Percentiles rank a stretch among this genome's conserved stretches.
Evolutionary conservation across 2,113 vertebrate species (phyloP).

Genomic region (Hydropotes inermis): DNA sequence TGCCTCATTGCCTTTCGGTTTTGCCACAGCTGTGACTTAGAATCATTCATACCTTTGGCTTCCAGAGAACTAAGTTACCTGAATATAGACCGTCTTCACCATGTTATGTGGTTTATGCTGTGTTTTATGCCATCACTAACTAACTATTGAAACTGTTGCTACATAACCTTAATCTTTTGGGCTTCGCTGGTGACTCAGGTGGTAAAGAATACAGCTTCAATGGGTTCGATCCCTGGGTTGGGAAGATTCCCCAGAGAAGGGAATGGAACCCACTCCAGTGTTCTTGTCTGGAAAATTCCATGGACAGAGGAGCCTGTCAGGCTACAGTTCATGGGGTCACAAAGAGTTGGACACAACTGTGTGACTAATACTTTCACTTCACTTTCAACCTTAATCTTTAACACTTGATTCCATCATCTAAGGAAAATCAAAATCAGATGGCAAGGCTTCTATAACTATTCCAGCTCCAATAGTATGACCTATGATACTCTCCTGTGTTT

Average conservation of each 20-base stretch:
- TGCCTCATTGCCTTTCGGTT: not conserved
- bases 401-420: not conserved
- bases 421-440: constrained; percentile 26
- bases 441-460: not conserved
- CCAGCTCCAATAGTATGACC: not conserved
- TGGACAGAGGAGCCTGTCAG: not conserved
- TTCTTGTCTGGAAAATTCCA: not conserved
- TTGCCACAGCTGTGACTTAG: constrained; percentile 42
- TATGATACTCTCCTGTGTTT: not conserved
- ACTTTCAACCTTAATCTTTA: not conserved
- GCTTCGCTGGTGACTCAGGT: not conserved
- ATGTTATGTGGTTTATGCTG: not conserved
- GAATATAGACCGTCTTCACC: not conserved
- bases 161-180: not conserved
- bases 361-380: not conserved
- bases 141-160: constrained; percentile 21
- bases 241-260: not conserved
- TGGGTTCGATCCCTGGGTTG: not conserved
- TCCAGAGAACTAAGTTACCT: constrained; percentile 22
- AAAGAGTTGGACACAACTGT: not conserved
- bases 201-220: not conserved
- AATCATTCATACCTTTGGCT: constrained; percentile 24
- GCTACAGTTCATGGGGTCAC: not conserved
- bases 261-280: not conserved
- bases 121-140: not conserved